Evolutionary conservation across 2,113 vertebrate species (phyloP), one percentile per base, ranked within the genome.

Genomic region (Lates calcarifer): DNA sequence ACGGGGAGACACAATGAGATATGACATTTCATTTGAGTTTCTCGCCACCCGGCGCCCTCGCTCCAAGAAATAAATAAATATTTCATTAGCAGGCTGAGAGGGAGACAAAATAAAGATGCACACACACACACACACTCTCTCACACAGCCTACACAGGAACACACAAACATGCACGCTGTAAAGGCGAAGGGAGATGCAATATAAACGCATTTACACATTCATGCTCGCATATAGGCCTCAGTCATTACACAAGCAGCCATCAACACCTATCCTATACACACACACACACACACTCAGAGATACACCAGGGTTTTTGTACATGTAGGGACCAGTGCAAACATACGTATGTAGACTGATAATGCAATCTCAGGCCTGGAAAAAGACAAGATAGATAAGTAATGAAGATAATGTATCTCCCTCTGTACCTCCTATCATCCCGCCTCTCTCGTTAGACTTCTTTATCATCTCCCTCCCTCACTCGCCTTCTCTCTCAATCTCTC

Each of bases 31-130:
- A 93, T 89, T 91, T 89, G 83, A 75, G 86, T 79, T 85, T 53
- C 82, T 77, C 58, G 26, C 87, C 87, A 73, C 70, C 74, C 73
- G 20, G 70, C 81, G 56, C 79, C 86, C 69, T 65, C 31, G 82
- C 87, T 83, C 79, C 29, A 1, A 88, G 84, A 93, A 90, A 93
- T 91, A 91, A 92, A 92, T 90, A 93, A 92, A 93, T 90, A 91
- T 90, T 87, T 92, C 87, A 92, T 91, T 89, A 87, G 87, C 47
- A 26, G 85, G 64, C 75, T 70, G 72, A 73, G 66, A 62, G 84
- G 66, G 45, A 79, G 76, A 74, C 43, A 56, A 70, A 87, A 87
- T 84, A 85, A 86, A 84, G 87, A 90, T 82, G 84, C 71, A 20
- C 45, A 13, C 28, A 18, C 67, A 13, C 68, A 33, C 64, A 26